phyloP scores from a whole-genome alignment of 2,888 invertebrate genomes.

The Aporophyla lueneburgensis region DNA sequence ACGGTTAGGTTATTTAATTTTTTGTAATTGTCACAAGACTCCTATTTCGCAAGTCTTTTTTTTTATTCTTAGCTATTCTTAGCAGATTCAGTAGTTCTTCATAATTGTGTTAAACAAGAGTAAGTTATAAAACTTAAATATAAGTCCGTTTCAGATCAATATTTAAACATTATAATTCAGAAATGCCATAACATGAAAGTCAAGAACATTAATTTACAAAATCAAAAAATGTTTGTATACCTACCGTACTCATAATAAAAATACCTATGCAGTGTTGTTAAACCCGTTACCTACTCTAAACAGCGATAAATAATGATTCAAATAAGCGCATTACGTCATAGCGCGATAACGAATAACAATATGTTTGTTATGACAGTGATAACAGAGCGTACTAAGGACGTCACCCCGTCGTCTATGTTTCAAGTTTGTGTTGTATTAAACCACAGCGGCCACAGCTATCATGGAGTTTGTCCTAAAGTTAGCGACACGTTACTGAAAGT shows the following conservation, averaged over 20 bases:
- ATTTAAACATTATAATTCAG: not conserved
- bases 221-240: not conserved
- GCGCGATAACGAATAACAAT: conserved; percentile 62
- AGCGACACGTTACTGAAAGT: conserved; percentile 9
- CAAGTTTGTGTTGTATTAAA: conserved; percentile 11
- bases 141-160: not conserved
- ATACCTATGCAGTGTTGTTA: conserved; percentile 11
- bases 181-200: not conserved
- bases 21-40: not conserved
- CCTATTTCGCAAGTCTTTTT: not conserved
- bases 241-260: not conserved
- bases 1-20: not conserved
- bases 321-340: conserved; percentile 69
- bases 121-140: not conserved
- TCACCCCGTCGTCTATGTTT: conserved; percentile 46
- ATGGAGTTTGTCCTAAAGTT: not conserved
- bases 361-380: conserved; percentile 61
- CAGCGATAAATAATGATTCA: conserved; percentile 64
- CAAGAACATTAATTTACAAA: not conserved
- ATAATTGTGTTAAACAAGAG: not conserved
- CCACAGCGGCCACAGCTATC: conserved; percentile 7
- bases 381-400: conserved; percentile 61
- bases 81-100: not conserved
- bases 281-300: conserved; percentile 18
- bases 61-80: too few species aligned